Conservation (phyloP, 2,113 vertebrate genomes). For the Chrysemys picta region DNA sequence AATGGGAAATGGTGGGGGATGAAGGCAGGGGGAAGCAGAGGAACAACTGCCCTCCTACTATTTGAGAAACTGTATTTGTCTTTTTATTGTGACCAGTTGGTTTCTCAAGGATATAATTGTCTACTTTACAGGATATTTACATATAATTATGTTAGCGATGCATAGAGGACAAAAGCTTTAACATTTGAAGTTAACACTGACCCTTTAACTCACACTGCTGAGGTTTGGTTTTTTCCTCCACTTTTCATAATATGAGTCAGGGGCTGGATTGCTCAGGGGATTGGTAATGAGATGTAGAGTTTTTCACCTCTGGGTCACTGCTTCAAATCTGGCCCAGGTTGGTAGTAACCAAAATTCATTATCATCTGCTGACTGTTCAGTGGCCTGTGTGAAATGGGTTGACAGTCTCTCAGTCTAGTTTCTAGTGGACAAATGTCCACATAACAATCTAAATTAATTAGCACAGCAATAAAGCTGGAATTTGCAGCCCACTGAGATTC, state of each 20-base stretch:
- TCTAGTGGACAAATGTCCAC: conserved; percentile 19
- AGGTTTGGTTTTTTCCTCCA: conserved; percentile 34
- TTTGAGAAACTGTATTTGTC: conserved; percentile 7
- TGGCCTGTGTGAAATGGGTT: conserved; percentile 9
- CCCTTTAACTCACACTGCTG: conserved; percentile 54
- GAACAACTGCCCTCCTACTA: not conserved
- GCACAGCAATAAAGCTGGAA: not conserved
- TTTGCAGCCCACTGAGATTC: not conserved
- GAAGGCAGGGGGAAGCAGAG: not conserved
- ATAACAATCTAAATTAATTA: conserved; percentile 24
- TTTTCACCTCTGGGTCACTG: conserved; percentile 67
- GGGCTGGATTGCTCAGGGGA: conserved; percentile 46
- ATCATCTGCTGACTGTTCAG: conserved; percentile 54
- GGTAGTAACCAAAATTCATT: conserved; percentile 66
- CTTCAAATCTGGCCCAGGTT: conserved; percentile 53
- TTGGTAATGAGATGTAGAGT: conserved; percentile 57
- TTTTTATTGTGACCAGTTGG: conserved; percentile 12
- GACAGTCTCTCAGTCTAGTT: conserved; percentile 20
- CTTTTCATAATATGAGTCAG: conserved; percentile 49
- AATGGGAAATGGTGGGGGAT: conserved; percentile 55
- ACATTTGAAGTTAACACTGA: conserved; percentile 62
- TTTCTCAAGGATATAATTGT: not conserved
- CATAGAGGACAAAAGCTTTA: conserved; percentile 36
- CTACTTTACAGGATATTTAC: conserved; percentile 32
- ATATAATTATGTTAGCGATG: conserved; percentile 40